Evolutionary conservation across 2,113 vertebrate genomes (phyloP), one percentile per base, ranked within the genome.

Genomic region (Oncorhynchus masou): DNA sequence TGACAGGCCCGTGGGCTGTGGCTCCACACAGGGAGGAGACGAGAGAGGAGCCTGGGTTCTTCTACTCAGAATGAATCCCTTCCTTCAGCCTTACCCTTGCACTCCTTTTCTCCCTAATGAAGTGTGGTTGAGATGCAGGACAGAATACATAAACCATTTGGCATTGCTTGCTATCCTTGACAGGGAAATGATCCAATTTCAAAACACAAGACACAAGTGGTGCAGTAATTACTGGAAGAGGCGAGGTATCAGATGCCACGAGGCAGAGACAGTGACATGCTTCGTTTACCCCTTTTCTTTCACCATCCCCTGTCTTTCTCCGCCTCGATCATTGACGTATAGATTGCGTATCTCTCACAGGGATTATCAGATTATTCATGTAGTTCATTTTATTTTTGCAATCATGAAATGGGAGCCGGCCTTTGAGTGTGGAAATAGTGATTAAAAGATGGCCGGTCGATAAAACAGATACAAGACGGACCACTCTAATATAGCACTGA

Each of bases 141-240:
- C 81, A 39, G 82, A 49, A 75, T 76, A 77, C 75, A 81, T 81
- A 73, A 89, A 75, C 84, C 83, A 86, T 82, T 84, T 84, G 84
- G 86, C 83, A 34, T 71, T 59, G 70, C 9, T 78, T 73, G 82
- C 89, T 77, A 79, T 81, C 85, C 70, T 62, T 77, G 86, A 86
- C 88, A 80, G 90, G 79, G 79, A 85, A 57, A 51, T 65, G 84
- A 83, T 90, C 86, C 57, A 0, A 69, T 90, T 91, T 89, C 91
- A 79, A 85, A 83, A 83, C 59, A 2, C 75, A 81, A 74, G 59
- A 84, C 80, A 34, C 81, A 59, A 83, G 83, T 59, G 27, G 45
- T 70, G 11, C 83, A 45, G 91, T 90, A 88, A 92, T 91, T 91
- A 92, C 88, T 85, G 88, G 90, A 90, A 88, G 77, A 78, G 73